Percentiles rank a stretch among this genome's conserved stretches.
phyloP scores from a whole-genome alignment of 2,888 invertebrate species.

The Leptarthrus brevirostris region DNA sequence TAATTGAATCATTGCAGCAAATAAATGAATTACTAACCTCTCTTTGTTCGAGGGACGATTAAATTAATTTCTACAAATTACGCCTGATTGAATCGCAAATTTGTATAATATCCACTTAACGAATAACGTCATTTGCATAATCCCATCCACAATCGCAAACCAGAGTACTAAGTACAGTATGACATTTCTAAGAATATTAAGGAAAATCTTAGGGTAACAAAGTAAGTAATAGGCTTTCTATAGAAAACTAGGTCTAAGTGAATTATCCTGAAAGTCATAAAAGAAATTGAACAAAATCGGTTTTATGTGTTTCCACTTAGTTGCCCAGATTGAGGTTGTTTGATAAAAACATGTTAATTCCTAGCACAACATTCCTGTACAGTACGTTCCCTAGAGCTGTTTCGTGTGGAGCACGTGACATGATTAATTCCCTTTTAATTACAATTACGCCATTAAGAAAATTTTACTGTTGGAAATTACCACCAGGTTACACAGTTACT shows the following conservation, averaged over 20 bases:
- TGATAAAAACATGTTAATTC: slow-evolving; percentile 30
- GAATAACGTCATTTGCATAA: too few relatives aligned
- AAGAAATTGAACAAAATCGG: neutral
- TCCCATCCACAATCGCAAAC: too few relatives aligned
- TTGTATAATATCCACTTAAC: too few relatives aligned
- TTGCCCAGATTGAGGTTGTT: slow-evolving; percentile 3
- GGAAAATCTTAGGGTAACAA: too few relatives aligned
- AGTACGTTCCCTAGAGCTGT: neutral
- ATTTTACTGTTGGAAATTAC: slow-evolving; percentile 32
- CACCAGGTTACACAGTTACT: slow-evolving; percentile 2
- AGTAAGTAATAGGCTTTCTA: too few relatives aligned
- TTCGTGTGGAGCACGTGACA: slow-evolving; percentile 18
- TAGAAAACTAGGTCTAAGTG: too few relatives aligned
- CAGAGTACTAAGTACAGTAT: too few relatives aligned
- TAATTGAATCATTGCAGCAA: neutral
- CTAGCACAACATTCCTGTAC: neutral
- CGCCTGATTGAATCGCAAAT: too few relatives aligned
- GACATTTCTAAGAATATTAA: too few relatives aligned
- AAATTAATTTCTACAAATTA: neutral
- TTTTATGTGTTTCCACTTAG: slow-evolving; percentile 17
- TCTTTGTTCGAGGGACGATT: neutral
- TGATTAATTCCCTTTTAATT: slow-evolving; percentile 51
- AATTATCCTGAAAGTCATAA: too few relatives aligned
- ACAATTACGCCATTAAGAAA: slow-evolving; percentile 48
- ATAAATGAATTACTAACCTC: neutral